Base-by-base conservation (phyloP, 2,797 vertebrate species). In the Parotocinclus haroldoi region DNA sequence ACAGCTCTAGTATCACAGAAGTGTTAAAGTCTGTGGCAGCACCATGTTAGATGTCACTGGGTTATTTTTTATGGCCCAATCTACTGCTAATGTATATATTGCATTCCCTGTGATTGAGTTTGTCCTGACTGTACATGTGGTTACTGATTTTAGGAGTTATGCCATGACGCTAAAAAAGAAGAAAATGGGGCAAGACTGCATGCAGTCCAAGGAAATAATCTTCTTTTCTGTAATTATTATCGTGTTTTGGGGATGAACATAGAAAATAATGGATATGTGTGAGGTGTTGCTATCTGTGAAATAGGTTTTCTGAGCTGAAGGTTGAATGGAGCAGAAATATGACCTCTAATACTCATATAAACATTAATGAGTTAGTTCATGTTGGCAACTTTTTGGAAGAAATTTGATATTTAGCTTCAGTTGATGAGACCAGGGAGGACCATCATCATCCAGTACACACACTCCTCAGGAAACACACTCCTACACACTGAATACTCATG, bases 371-470 rank as follows among this genome's bases (percentile, higher is more conserved):
- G 87, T 87, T 83, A 83, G 82, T 84, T 84, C 76, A 83, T 87
- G 82, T 88, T 80, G 81, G 83, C 81, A 82, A 88, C 88, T 88
- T 88, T 88, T 86, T 85, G 88, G 88, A 73, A 73, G 79, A 89
- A 90, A 90, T 90, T 83, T 88, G 87, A 89, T 89, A 89, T 89
- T n/a, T 88, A 90, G 83, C 82, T 81, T 69, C 80, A 81, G 81
- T 84, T 84, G 84, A 80, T 75, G 72, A 74, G 76, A 73, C 78
- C 74, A 75, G 79, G 66, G 58, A 73, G 71, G 68, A 18, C 27
- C 27, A 67, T 50, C 42, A 49, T 27, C 38, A 37, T 58, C 48
- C n/a, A n/a, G n/a, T 52, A 27, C 19, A 48, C 71, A 64, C 73
- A 58, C 45, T 45, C 73, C 58, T 58, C 27, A 27, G 27, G 2